A percentile compares a stretch with the other conserved stretches of the same genome.
Evolutionary conservation across 2,797 vertebrate genomes (phyloP).

Genomic region (Pempheris klunzingeri): DNA sequence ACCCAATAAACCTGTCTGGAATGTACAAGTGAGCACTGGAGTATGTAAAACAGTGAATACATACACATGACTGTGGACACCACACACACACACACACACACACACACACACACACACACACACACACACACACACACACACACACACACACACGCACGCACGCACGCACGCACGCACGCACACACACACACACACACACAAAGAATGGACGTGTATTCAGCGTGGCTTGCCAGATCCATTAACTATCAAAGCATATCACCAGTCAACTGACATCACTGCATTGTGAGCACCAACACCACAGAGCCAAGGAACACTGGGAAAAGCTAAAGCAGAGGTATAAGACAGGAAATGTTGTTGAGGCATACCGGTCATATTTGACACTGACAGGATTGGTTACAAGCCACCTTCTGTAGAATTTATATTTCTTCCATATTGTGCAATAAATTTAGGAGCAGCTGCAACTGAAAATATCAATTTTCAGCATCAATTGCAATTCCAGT

Average conservation of each 20-base stretch:
- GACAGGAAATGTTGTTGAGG: constrained; percentile 31
- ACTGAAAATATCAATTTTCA: constrained; percentile 57
- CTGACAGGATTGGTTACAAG: constrained; percentile 33
- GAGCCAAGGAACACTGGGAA: constrained; percentile 31
- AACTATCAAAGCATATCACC: constrained; percentile 51
- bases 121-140: constrained; percentile 5
- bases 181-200: neutral
- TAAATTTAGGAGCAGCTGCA: constrained; percentile 23
- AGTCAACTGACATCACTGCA: constrained; percentile 36
- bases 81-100: neutral
- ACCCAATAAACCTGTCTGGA: constrained; percentile 75
- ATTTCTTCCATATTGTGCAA: constrained; percentile 31
- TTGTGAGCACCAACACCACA: constrained; percentile 1
- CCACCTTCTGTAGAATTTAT: constrained; percentile 24
- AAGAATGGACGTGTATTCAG: constrained; percentile 32
- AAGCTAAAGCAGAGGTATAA: constrained; percentile 22
- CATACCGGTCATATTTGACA: constrained; percentile 48
- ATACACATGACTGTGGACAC: constrained; percentile 1
- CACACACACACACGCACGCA: neutral
- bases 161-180: too few relatives aligned
- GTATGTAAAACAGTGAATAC: constrained; percentile 45
- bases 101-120: constrained; percentile 19
- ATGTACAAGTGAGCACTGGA: constrained; percentile 21
- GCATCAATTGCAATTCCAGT: constrained; percentile 45
- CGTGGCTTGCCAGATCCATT: constrained; percentile 22